Conservation (phyloP, 2,113 vertebrate genomes). For the Chinchilla lanigera region DNA sequence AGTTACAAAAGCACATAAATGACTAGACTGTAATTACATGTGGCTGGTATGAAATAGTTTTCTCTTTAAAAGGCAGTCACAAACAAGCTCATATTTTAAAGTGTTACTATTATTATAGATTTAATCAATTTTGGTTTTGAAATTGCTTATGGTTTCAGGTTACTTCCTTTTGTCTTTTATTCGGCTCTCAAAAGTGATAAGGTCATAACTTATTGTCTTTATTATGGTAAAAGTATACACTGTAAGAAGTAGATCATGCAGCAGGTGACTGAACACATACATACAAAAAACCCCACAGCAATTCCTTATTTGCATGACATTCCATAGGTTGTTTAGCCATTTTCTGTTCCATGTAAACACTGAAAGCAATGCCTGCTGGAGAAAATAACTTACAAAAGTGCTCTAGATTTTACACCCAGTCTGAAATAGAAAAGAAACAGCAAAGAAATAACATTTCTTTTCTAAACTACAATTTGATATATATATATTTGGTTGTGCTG, state of each 20-base stretch:
- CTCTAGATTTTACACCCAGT: neutral
- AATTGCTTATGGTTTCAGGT: neutral
- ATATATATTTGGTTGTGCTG: neutral
- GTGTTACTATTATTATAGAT: neutral
- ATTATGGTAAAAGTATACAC: neutral
- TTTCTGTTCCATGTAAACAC: neutral
- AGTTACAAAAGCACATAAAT: conserved; percentile 19
- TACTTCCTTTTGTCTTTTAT: neutral
- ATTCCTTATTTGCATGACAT: neutral
- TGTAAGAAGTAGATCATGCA: neutral
- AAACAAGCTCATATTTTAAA: conserved; percentile 37
- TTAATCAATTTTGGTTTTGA: neutral
- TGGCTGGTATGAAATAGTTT: neutral
- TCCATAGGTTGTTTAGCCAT: neutral
- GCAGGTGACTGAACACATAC: neutral
- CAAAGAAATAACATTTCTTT: neutral
- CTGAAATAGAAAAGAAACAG: neutral
- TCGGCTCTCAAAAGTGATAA: neutral
- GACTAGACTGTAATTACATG: conserved; percentile 9
- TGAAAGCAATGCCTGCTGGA: neutral
- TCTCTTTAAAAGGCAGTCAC: neutral
- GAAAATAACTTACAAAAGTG: neutral
- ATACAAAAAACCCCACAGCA: neutral
- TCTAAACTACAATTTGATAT: neutral
- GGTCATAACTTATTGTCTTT: neutral